These are phyloP conservation scores for Drosophila pseudotakahashii DNA, from an alignment of 2,888 invertebrate species.

Conservation along the genomic window DNA sequence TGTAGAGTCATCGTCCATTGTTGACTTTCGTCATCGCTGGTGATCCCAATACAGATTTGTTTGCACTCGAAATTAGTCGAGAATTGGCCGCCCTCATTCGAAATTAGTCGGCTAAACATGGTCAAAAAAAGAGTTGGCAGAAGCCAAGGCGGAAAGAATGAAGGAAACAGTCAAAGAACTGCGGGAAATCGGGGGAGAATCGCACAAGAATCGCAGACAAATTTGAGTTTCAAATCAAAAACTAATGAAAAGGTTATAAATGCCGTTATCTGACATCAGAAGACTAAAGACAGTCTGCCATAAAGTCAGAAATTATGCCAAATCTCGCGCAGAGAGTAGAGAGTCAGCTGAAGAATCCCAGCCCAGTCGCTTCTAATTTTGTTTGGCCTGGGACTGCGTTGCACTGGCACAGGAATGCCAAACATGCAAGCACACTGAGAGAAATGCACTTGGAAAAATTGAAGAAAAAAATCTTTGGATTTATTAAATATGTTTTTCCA, in stretches of 20 bases:
- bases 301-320: conserved; percentile 66
- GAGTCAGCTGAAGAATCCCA: conserved; percentile 11
- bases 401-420: conserved; percentile 37
- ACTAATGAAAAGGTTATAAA: conserved; percentile 78
- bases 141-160: conserved; percentile 11
- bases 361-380: conserved; percentile 36
- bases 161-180: neutral
- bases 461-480: no score
- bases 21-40: neutral
- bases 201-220: conserved; percentile 43
- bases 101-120: conserved; percentile 45
- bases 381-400: conserved; percentile 3
- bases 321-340: conserved; percentile 32
- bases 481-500: no score
- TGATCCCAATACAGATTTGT: conserved; percentile 67
- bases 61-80: conserved; percentile 58
- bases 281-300: conserved; percentile 22
- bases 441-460: neutral
- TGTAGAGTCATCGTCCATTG: conserved; percentile 38
- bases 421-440: conserved; percentile 45
- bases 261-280: conserved; percentile 60
- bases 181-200: conserved; percentile 21
- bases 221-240: conserved; percentile 77
- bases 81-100: conserved; percentile 50
- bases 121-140: conserved; percentile 7